Percentiles rank a stretch among this genome's conserved stretches.
These are phyloP conservation scores for Pogonus chalceus DNA, from an alignment of 1,140 invertebrate species.

Conservation along the genomic window DNA sequence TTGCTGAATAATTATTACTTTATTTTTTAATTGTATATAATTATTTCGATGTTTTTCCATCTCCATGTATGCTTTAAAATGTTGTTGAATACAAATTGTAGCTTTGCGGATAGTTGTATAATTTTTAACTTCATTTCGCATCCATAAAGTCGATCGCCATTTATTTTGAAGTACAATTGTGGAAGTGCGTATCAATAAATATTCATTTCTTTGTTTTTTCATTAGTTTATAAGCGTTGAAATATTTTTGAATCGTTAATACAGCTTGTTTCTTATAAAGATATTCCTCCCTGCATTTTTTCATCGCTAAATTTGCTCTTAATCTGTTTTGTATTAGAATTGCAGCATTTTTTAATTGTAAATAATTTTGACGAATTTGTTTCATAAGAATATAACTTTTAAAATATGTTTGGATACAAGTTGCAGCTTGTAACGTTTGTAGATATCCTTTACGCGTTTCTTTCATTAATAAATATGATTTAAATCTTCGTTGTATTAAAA, in stretches of 20 bases:
- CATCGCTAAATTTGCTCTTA: slow-evolving; percentile 21
- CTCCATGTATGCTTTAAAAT: no score
- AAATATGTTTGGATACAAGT: slow-evolving; percentile 38
- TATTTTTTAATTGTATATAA: slow-evolving; percentile 21
- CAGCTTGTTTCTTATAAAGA: slow-evolving; percentile 15
- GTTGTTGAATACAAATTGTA: slow-evolving; percentile 31
- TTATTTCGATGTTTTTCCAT: no score
- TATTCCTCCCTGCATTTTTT: slow-evolving; percentile 16
- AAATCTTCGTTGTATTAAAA: slow-evolving; percentile 28
- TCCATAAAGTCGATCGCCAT: slow-evolving; percentile 22
- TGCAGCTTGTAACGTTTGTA: slow-evolving; percentile 22
- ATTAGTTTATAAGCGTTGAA: slow-evolving; percentile 18
- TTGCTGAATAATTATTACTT: slow-evolving; percentile 24
- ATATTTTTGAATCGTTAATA: slow-evolving; percentile 21
- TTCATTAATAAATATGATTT: slow-evolving; percentile 25
- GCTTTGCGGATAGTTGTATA: slow-evolving; percentile 28
- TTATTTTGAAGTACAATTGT: no score
- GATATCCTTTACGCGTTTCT: slow-evolving; percentile 21
- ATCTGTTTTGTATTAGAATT: slow-evolving; percentile 25
- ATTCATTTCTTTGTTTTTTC: no score
- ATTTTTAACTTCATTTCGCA: no score
- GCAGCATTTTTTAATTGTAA: slow-evolving; percentile 21
- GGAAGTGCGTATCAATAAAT: no score
- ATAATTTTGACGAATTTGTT: slow-evolving; percentile 29
- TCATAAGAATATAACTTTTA: slow-evolving; percentile 30